Conservation (phyloP, 2,797 vertebrate species). For the Danio choprae region DNA sequence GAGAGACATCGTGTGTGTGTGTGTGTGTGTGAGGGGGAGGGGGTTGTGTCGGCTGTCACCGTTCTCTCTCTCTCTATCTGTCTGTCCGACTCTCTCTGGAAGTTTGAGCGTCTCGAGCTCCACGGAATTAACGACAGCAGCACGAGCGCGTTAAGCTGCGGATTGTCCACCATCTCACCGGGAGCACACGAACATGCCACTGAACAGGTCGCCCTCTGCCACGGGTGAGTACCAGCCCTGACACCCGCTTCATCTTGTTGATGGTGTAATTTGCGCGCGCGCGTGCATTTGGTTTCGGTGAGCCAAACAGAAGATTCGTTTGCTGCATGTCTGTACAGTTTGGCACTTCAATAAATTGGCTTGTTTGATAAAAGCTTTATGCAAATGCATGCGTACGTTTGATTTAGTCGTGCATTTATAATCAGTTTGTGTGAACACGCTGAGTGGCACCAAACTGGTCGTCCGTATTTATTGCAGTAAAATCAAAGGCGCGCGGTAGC, state of each 20-base stretch:
- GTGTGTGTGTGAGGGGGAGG: not conserved
- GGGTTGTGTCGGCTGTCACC: constrained; percentile 32
- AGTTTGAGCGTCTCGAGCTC: constrained; percentile 63
- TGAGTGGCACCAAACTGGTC: constrained; percentile 7
- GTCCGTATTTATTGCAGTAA: constrained; percentile 14
- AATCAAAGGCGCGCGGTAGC: constrained; percentile 16
- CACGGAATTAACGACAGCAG: constrained; percentile 74
- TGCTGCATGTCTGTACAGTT: not conserved
- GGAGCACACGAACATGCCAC: constrained; percentile 68
- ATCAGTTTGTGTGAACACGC: not conserved
- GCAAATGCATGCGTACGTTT: not conserved
- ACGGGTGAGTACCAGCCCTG: constrained; percentile 56
- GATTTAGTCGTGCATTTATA: not conserved
- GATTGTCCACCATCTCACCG: constrained; percentile 77
- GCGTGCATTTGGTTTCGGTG: not conserved
- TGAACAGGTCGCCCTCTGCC: constrained; percentile 54
- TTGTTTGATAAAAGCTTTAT: constrained; percentile 1
- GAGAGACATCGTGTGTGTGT: not conserved
- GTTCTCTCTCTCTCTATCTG: constrained; percentile 21
- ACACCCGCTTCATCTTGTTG: not conserved
- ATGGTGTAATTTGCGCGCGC: not conserved
- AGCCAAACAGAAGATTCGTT: not conserved
- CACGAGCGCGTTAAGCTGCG: constrained; percentile 77
- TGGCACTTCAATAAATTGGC: constrained; percentile 15
- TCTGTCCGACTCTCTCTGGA: constrained; percentile 29